Conservation (phyloP, 2,797 vertebrate species). For the Rhadinocentrus ornatus region DNA sequence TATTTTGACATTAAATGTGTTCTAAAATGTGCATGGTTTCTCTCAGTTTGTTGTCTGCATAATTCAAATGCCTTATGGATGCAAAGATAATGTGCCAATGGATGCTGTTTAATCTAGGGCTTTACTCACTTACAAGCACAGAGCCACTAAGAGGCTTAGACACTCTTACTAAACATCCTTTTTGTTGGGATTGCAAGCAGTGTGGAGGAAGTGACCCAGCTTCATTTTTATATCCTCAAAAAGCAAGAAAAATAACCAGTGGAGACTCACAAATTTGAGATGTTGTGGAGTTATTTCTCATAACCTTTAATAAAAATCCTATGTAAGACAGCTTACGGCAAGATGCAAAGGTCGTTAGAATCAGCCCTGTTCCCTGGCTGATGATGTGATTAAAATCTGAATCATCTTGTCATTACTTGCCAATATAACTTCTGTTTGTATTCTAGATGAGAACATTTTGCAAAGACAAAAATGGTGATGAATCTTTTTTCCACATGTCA, state of each 20-base stretch:
- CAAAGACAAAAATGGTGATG: slow-evolving; percentile 29
- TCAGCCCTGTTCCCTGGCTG: slow-evolving; percentile 16
- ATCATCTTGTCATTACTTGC: slow-evolving; percentile 43
- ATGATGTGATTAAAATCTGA: slow-evolving; percentile 49
- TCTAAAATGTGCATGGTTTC: slow-evolving; percentile 30
- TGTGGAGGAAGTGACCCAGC: slow-evolving; percentile 34
- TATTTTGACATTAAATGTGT: slow-evolving; percentile 68
- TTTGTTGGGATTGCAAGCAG: slow-evolving; percentile 45
- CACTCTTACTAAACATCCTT: slow-evolving; percentile 48
- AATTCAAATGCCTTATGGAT: slow-evolving; percentile 47
- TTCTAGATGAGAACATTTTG: slow-evolving; percentile 29
- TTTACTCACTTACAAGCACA: slow-evolving; percentile 61
- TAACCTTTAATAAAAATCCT: slow-evolving; percentile 54
- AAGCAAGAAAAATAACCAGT: neutral
- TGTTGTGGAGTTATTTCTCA: slow-evolving; percentile 33
- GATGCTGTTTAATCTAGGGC: slow-evolving; percentile 57
- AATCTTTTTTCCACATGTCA: slow-evolving; percentile 21
- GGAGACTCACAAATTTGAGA: slow-evolving; percentile 23
- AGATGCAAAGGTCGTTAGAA: slow-evolving; percentile 41
- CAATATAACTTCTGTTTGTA: slow-evolving; percentile 38
- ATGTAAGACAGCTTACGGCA: slow-evolving; percentile 25
- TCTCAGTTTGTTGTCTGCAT: slow-evolving; percentile 46
- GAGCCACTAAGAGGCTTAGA: slow-evolving; percentile 64
- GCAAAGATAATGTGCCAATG: slow-evolving; percentile 49
- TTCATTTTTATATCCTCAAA: slow-evolving; percentile 27